Conservation (phyloP, 2,113 vertebrate genomes). For the Cromileptes altivelis region DNA sequence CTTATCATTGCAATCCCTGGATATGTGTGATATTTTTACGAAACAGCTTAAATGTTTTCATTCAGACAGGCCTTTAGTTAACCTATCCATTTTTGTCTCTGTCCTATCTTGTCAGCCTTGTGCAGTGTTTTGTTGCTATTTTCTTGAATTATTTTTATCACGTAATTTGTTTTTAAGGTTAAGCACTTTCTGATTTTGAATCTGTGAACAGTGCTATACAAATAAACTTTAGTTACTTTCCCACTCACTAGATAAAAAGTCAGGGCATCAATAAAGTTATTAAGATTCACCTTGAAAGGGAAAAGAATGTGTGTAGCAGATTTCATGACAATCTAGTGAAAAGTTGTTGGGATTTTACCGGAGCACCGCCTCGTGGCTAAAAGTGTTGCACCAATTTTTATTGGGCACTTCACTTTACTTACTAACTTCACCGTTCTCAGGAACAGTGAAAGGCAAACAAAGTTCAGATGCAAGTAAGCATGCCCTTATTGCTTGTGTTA, state of each 20-base stretch:
- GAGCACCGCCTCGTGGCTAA: neutral
- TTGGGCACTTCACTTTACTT: neutral
- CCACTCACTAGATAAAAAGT: neutral
- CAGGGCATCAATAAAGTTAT: neutral
- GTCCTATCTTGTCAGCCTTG: too few species aligned
- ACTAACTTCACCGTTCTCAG: neutral
- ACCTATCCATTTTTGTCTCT: too few species aligned
- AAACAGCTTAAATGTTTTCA: too few species aligned
- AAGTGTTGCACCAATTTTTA: neutral
- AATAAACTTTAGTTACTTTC: too few species aligned
- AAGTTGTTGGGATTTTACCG: conserved; percentile 3
- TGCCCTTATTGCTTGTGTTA: conserved; percentile 41
- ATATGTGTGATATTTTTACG: too few species aligned
- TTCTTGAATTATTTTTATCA: too few species aligned
- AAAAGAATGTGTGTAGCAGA: neutral
- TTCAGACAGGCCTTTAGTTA: too few species aligned
- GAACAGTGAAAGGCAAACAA: conserved; percentile 31
- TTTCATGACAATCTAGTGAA: neutral
- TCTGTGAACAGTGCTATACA: too few species aligned
- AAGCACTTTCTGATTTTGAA: too few species aligned
- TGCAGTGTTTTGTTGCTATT: too few species aligned
- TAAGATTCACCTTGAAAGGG: neutral
- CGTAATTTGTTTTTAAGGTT: too few species aligned
- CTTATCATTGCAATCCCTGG: too few species aligned
- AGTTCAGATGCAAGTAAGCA: conserved; percentile 50